Conservation (phyloP, 2,888 invertebrate genomes). For the Parnassius orleans region DNA sequence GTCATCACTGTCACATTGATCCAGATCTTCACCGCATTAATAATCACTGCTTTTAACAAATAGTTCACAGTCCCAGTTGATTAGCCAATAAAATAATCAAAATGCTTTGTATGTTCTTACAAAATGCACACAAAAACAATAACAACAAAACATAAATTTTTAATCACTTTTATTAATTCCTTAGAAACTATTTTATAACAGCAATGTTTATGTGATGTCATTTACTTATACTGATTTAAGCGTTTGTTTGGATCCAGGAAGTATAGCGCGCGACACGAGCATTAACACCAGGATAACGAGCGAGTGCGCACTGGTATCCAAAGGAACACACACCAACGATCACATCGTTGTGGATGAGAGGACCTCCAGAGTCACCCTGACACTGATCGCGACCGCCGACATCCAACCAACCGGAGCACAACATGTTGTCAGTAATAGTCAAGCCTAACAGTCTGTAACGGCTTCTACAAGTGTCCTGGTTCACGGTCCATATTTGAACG, state of each 20-base stretch:
- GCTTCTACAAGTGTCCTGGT: conserved; percentile 1
- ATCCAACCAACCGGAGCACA: conserved; percentile 29
- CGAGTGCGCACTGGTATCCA: conserved; percentile 41
- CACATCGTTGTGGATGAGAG: conserved; percentile 47
- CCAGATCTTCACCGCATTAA: too few species aligned
- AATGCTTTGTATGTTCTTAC: too few species aligned
- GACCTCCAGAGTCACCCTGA: conserved; percentile 47
- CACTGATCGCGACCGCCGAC: conserved; percentile 16
- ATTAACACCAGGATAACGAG: conserved; percentile 48
- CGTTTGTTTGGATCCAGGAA: conserved; percentile 45
- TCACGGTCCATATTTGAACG: conserved; percentile 7
- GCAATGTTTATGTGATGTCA: too few species aligned
- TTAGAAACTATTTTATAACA: too few species aligned
- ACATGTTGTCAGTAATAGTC: conserved; percentile 11
- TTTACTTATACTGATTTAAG: conserved; percentile 30
- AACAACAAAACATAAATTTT: too few species aligned
- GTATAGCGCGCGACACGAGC: conserved; percentile 46
- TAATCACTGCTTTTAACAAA: too few species aligned
- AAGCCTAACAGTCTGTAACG: conserved; percentile 2
- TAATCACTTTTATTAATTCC: too few species aligned
- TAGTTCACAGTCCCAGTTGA: too few species aligned
- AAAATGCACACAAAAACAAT: too few species aligned
- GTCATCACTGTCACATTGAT: too few species aligned
- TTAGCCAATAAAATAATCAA: too few species aligned
- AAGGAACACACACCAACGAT: conserved; percentile 49